A percentile compares a stretch with the other conserved stretches of the same genome.
These are phyloP conservation scores for Tenodera sinensis DNA, from an alignment of 2,888 invertebrate genomes.

Conservation along the genomic window DNA sequence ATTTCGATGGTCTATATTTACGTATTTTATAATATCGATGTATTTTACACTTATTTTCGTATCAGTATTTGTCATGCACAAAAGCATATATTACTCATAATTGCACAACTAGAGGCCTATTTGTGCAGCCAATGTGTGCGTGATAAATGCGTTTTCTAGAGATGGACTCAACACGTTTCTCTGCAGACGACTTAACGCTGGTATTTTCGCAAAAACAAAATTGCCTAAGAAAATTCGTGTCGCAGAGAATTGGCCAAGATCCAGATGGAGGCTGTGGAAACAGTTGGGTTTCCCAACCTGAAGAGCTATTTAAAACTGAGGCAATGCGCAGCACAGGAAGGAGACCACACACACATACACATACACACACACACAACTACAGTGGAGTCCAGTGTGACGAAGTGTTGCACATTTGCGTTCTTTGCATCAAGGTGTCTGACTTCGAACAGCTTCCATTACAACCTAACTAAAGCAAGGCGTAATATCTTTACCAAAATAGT, in stretches of 20 bases:
- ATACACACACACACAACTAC: not conserved
- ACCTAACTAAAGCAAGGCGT: too few species aligned
- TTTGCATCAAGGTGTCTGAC: too few species aligned
- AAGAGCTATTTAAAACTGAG: slow-evolving; percentile 2
- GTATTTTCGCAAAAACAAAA: not conserved
- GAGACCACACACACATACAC: not conserved
- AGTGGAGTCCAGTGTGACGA: not conserved
- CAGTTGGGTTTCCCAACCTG: not conserved
- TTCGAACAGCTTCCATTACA: too few species aligned
- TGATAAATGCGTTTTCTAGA: too few species aligned
- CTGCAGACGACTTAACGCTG: not conserved
- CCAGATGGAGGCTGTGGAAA: not conserved
- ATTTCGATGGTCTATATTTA: too few species aligned
- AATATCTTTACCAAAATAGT: too few species aligned
- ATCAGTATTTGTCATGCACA: too few species aligned
- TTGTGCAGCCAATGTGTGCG: too few species aligned
- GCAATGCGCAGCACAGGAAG: not conserved
- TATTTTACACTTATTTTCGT: too few species aligned
- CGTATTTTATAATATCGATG: too few species aligned
- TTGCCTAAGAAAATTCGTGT: not conserved
- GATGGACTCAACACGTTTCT: not conserved
- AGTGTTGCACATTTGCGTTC: not conserved
- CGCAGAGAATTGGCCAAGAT: not conserved
- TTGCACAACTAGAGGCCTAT: too few species aligned
- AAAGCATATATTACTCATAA: too few species aligned